Percentiles rank a stretch among this genome's conserved stretches.
Evolutionary conservation across 2,113 vertebrate genomes (phyloP).

Genomic region (Murina feae): DNA sequence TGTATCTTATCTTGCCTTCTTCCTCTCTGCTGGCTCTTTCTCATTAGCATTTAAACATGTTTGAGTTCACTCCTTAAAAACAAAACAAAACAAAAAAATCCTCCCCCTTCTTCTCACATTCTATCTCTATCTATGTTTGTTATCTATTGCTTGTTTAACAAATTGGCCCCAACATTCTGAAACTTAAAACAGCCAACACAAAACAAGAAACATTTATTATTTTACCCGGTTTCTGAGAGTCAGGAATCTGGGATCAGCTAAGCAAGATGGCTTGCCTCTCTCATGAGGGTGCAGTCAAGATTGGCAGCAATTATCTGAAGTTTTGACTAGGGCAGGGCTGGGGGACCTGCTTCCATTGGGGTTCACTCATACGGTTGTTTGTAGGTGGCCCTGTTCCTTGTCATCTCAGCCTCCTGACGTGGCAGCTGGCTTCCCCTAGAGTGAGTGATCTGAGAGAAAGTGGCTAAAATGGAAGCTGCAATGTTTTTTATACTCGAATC

Average conservation of each 20-base stretch:
- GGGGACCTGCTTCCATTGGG: background rate
- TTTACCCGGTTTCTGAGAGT: background rate
- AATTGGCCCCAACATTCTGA: background rate
- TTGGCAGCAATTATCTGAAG: background rate
- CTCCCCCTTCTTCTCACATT: background rate
- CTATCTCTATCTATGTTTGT: background rate
- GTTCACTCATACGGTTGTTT: background rate
- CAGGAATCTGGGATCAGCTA: background rate
- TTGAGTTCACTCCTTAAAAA: constrained; percentile 7
- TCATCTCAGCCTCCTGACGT: background rate
- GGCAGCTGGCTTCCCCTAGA: background rate
- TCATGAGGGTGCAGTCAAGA: background rate
- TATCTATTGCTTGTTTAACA: background rate
- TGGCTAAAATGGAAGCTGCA: background rate
- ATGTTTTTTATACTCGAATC: background rate
- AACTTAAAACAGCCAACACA: background rate
- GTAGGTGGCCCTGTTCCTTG: background rate
- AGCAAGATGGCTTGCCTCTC: background rate
- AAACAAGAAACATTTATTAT: background rate
- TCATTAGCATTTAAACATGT: constrained; percentile 29
- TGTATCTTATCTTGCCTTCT: background rate
- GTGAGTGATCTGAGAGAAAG: background rate
- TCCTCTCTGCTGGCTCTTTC: background rate
- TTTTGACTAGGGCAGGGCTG: background rate
- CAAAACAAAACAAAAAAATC: background rate